Evolutionary conservation across 2,888 invertebrate species (phyloP).

Genomic region (Willowsia nigromaculata): DNA sequence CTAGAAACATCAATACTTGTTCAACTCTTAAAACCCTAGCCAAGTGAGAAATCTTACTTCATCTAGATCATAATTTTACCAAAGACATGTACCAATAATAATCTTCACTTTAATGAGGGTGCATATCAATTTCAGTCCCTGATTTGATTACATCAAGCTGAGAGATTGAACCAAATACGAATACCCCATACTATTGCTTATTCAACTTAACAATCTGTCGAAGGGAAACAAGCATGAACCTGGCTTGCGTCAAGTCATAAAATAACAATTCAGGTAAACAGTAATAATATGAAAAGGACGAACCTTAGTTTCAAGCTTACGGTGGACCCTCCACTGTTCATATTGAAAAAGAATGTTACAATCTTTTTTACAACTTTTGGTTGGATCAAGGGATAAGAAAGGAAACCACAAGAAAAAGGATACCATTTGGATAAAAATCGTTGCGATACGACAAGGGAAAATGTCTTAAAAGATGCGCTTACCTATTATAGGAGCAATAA

Average conservation of each 20-base stretch:
- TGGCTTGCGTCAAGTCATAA: conserved; percentile 33
- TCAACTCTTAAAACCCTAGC: background rate
- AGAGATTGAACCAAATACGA: conserved; percentile 21
- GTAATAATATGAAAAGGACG: background rate
- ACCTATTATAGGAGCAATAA: background rate
- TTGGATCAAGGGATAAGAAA: conserved; percentile 36
- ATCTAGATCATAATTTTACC: background rate
- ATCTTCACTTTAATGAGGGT: conserved; percentile 66
- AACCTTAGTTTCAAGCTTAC: background rate
- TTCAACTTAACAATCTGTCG: background rate
- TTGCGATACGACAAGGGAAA: conserved; percentile 16
- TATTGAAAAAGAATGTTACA: background rate
- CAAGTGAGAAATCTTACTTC: background rate
- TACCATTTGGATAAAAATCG: conserved; percentile 32
- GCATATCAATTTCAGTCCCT: conserved; percentile 57
- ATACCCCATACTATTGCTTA: background rate
- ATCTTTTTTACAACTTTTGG: conserved; percentile 45
- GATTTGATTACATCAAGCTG: conserved; percentile 64
- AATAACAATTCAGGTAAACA: conserved; percentile 13
- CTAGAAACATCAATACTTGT: background rate
- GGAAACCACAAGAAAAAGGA: conserved; percentile 23
- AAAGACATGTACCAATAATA: conserved; percentile 59
- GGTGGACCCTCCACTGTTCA: background rate
- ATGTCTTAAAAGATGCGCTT: background rate
- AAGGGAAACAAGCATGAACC: background rate